Base-by-base conservation (phyloP, 2,113 vertebrate genomes). In the Glareola pratincola region DNA sequence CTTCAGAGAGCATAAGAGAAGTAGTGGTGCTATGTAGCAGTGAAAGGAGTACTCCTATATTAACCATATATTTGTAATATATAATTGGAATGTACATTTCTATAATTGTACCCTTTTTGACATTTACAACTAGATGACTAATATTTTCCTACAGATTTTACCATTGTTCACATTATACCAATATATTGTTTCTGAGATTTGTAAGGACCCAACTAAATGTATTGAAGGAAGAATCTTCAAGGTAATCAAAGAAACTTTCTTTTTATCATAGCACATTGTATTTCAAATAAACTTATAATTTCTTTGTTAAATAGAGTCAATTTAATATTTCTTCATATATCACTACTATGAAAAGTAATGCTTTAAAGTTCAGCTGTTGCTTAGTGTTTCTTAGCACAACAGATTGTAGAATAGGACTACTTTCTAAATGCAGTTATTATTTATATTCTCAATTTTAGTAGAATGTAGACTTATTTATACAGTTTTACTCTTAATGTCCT, bases 141-240 rank as follows among this genome's bases (percentile, higher is more conserved):
- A 19, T 87, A 3, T 92, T 79, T 96, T 30, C 45, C 96, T 94
- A 14, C 97, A 99, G 99, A 95, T 98, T 81, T 98, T 99, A 91
- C 99, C 99, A 37, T 59, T 99, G 23, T 95, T 99, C 66, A 97
- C 98, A 21, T 97, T 99, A 63, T 99, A 99, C 87, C 98, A 99
- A 20, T 98, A 99, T 94, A 95, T 99, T 96, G 98, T 99, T 72
- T 98, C 97, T 60, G 98, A 95, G 76, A 93, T 99, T 92, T 99
- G 99, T 95, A 98, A 98, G 94, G 98, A 99, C 69, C 24, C 98
- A 11, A 81, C 93, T 26, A 99, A 97, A 96, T 98, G 97, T 53
- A 90, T 98, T 81, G 98, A 98, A 96, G 98, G 98, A 96, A 98
- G 98, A 97, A 98, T 99, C 78, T 96, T 99, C 14, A 99, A 99